Percentiles rank a stretch among this genome's conserved stretches.
Conservation (phyloP, 1,140 invertebrate genomes). For the Bradysia coprophila region DNA sequence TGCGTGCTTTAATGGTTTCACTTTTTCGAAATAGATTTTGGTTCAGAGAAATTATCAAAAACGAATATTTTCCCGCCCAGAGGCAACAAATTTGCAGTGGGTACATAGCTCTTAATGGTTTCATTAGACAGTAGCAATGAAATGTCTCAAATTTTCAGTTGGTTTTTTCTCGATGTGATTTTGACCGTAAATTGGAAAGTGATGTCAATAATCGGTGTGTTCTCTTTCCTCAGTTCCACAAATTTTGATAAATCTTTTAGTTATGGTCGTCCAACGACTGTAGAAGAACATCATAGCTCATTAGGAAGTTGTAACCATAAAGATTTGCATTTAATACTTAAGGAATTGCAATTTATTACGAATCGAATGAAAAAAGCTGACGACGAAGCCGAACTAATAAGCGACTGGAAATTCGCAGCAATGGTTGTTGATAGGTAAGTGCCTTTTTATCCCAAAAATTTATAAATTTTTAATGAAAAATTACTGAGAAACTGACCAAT, state of each 20-base stretch:
- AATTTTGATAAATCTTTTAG: constrained; percentile 17
- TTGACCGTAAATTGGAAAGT: too few relatives aligned
- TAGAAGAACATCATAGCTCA: constrained; percentile 36
- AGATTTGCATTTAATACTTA: constrained; percentile 68
- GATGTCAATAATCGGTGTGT: background rate
- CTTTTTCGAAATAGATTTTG: too few relatives aligned
- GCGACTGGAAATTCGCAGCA: constrained; percentile 98
- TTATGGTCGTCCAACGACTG: constrained; percentile 36
- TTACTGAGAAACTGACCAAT: background rate
- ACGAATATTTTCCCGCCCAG: too few relatives aligned
- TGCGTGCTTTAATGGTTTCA: too few relatives aligned
- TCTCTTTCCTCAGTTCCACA: constrained; percentile 14
- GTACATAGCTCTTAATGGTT: too few relatives aligned
- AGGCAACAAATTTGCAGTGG: too few relatives aligned
- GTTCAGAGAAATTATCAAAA: too few relatives aligned
- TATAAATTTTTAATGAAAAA: constrained; percentile 1
- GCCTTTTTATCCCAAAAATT: background rate
- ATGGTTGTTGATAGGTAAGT: constrained; percentile 85
- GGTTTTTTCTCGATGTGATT: too few relatives aligned
- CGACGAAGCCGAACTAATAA: constrained; percentile 76
- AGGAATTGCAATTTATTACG: constrained; percentile 89
- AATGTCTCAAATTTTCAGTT: too few relatives aligned
- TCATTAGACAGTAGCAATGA: too few relatives aligned
- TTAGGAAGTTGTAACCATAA: constrained; percentile 33
- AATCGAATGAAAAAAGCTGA: constrained; percentile 76